Base-by-base conservation (phyloP, 2,888 invertebrate species). In the Enchytraeus crypticus region DNA sequence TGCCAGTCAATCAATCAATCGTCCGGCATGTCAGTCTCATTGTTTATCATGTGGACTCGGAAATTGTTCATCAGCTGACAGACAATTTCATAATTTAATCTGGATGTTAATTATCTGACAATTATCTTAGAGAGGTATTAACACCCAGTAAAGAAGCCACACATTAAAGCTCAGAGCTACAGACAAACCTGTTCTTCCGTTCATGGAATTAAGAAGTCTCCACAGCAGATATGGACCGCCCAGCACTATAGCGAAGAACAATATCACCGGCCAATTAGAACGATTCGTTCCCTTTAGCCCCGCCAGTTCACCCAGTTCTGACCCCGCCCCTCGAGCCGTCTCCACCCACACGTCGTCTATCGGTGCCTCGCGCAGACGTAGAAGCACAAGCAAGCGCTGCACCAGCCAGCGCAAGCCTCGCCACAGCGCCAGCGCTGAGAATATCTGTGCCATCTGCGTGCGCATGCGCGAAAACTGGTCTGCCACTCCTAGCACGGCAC, bases 401-500 rank as follows among this genome's bases (percentile, higher is more conserved):
- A 88, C 87, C 29, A 92, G 80, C 88, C 90, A 92, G 69, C 85
- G 86, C 3, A 92, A 73, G 23, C 87, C 84, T 66, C 89, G 82
- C 53, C 93, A 84, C 34, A 93, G 82, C 5, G 92, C 89, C 72
- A 96, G 85, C 0, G 92, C 87, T 54, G 90, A 88, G 84, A 92
- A 87, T 68, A 95, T 84, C 73, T 91, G 89, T 1, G 87, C 86
- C 72, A 97, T 87, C 70, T 92, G 86, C 3, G 86, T 84, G 64
- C 89, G 84, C 62, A 96, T 80, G 53, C 89, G 83, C 3, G 90
- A 88, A 76, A 97, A 88, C 80, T 96, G 95, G 69, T 97, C 95
- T 5, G 95, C 95, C 1, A 97, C 93, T 62, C 93, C 92, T 56
- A 97, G 82, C 66, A 97, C 90, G 57, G 97, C 96, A 71, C 90